phyloP scores from a whole-genome alignment of 2,888 invertebrate genomes.

The Empis stercorea region DNA sequence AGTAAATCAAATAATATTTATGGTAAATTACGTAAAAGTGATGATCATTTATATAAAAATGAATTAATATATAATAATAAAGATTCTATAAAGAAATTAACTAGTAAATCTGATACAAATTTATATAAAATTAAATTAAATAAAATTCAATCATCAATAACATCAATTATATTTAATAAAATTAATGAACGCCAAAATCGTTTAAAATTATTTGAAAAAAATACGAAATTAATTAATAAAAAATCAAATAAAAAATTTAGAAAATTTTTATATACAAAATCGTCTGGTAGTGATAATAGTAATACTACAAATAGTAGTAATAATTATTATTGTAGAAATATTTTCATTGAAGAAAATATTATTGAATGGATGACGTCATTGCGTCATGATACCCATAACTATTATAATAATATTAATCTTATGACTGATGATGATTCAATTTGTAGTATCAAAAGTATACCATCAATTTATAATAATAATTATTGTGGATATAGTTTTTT shows the following conservation, averaged over 20 bases:
- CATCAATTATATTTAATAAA: no score
- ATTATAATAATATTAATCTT: constrained; percentile 13
- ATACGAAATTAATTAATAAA: no score
- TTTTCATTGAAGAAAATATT: constrained; percentile 18
- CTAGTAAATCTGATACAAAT: constrained; percentile 10
- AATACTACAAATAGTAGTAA: no score
- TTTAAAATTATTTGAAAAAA: no score
- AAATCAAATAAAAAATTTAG: no score
- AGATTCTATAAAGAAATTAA: no score
- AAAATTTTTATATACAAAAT: no score
- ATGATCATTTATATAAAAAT: constrained; percentile 8
- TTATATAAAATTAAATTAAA: not conserved
- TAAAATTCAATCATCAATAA: no score
- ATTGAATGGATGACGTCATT: constrained; percentile 32
- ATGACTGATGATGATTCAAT: constrained; percentile 17
- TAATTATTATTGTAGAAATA: no score
- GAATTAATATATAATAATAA: not conserved
- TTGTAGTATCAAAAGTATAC: constrained; percentile 31
- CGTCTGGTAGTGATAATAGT: no score
- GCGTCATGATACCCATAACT: constrained; percentile 27
- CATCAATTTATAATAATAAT: constrained; percentile 18
- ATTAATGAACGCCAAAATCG: no score
- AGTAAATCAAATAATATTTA: constrained; percentile 19
- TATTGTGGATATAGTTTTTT: constrained; percentile 7
- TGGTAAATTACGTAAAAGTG: constrained; percentile 20